These are phyloP conservation scores for Colostygia pectinataria DNA, from an alignment of 2,888 invertebrate genomes.

Conservation along the genomic window DNA sequence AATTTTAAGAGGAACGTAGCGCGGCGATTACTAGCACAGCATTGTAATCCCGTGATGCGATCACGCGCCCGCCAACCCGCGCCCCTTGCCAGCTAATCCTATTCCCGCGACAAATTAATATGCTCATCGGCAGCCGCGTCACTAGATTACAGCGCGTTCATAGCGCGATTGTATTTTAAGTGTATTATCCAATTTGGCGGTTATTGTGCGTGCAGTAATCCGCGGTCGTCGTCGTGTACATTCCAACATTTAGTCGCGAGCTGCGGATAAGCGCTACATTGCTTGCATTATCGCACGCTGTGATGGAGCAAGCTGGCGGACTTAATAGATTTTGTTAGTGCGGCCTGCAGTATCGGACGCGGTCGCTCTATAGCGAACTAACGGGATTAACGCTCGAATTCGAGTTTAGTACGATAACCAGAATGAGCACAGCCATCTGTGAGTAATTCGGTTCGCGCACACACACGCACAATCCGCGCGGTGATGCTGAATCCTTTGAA, in stretches of 20 bases:
- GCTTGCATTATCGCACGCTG: slow-evolving; percentile 69
- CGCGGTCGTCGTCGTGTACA: slow-evolving; percentile 62
- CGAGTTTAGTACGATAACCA: slow-evolving; percentile 59
- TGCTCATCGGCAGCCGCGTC: slow-evolving; percentile 80
- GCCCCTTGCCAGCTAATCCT: slow-evolving; percentile 66
- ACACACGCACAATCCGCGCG: slow-evolving; percentile 22
- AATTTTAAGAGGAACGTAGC: slow-evolving; percentile 47
- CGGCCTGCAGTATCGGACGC: slow-evolving; percentile 52
- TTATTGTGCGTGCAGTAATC: slow-evolving; percentile 83
- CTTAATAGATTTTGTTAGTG: slow-evolving; percentile 79
- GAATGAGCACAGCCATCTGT: slow-evolving; percentile 55
- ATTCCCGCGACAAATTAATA: slow-evolving; percentile 80
- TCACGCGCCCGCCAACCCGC: slow-evolving; percentile 48
- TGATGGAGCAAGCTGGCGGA: slow-evolving; percentile 72
- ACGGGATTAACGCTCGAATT: slow-evolving; percentile 74
- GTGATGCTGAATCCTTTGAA: slow-evolving; percentile 42
- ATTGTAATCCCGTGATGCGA: slow-evolving; percentile 50
- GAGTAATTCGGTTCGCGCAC: slow-evolving; percentile 39
- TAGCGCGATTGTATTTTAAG: slow-evolving; percentile 85
- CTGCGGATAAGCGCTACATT: slow-evolving; percentile 58
- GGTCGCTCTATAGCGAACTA: slow-evolving; percentile 73
- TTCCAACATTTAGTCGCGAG: slow-evolving; percentile 64
- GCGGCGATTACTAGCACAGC: slow-evolving; percentile 50
- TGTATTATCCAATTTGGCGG: slow-evolving; percentile 86
- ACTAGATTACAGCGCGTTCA: slow-evolving; percentile 80